Conservation (phyloP, 2,113 vertebrate species). For the Tychaedon coryphoeus region DNA sequence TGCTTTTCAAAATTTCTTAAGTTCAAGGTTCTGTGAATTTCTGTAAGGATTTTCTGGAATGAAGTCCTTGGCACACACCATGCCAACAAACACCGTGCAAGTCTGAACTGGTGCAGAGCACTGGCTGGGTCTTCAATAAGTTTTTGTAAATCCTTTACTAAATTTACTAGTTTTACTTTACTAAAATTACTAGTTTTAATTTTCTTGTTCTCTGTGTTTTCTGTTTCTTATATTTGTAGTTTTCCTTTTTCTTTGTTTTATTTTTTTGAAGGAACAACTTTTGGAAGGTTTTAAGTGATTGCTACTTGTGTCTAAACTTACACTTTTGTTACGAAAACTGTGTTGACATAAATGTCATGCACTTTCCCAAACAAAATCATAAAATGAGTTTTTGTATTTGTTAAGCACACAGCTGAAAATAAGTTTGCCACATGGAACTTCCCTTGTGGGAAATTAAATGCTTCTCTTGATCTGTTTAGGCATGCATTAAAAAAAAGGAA, state of each 20-base stretch:
- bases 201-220: neutral
- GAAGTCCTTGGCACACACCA: neutral
- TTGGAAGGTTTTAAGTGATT: neutral
- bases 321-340: neutral
- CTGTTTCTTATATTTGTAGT: neutral
- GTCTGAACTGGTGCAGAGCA: neutral
- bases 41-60: neutral
- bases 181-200: neutral
- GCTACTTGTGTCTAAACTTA: neutral
- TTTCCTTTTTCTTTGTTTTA: neutral
- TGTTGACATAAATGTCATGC: neutral
- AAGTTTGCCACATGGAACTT: conserved; percentile 17
- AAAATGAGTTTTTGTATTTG: neutral
- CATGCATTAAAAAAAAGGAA: neutral
- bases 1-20: neutral
- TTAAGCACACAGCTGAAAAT: conserved; percentile 11
- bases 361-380: neutral
- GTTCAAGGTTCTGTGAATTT: neutral
- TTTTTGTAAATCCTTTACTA: neutral
- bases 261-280: neutral
- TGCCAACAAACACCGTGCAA: accelerated
- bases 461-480: conserved; percentile 3
- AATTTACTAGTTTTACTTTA: neutral
- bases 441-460: neutral
- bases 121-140: neutral